Percentiles rank a stretch among this genome's conserved stretches.
These are phyloP conservation scores for Ellobius talpinus DNA, from an alignment of 2,113 vertebrate species.

Conservation along the genomic window DNA sequence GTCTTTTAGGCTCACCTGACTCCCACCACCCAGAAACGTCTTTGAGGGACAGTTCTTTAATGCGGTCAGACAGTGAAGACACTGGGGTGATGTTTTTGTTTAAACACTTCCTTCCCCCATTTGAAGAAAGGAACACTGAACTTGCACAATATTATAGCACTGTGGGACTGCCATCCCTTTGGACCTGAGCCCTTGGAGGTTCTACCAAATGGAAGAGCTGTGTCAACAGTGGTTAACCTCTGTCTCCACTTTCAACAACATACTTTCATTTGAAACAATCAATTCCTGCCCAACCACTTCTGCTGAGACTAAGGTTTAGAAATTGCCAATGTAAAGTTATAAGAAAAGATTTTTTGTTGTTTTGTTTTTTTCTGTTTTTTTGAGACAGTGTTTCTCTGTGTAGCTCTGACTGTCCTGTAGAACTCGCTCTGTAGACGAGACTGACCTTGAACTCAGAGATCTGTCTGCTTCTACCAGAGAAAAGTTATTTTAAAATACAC, in stretches of 20 bases:
- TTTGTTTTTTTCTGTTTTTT: not conserved
- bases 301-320: constrained; percentile 21
- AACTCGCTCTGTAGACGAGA: not conserved
- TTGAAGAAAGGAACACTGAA: not conserved
- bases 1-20: not conserved
- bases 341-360: not conserved
- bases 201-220: not conserved
- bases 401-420: not conserved
- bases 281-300: not conserved
- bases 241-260: not conserved
- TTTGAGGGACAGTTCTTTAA: not conserved
- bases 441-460: not conserved
- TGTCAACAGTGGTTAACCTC: not conserved
- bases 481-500: not conserved
- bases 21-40: not conserved
- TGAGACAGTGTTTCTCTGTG: not conserved
- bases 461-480: not conserved
- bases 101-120: not conserved
- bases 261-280: not conserved
- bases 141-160: not conserved
- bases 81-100: not conserved
- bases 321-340: not conserved
- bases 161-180: not conserved
- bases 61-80: not conserved
- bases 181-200: not conserved